These are phyloP conservation scores for Pipistrellus pipistrellus DNA, from an alignment of 2,797 vertebrate species.

Conservation along the genomic window DNA sequence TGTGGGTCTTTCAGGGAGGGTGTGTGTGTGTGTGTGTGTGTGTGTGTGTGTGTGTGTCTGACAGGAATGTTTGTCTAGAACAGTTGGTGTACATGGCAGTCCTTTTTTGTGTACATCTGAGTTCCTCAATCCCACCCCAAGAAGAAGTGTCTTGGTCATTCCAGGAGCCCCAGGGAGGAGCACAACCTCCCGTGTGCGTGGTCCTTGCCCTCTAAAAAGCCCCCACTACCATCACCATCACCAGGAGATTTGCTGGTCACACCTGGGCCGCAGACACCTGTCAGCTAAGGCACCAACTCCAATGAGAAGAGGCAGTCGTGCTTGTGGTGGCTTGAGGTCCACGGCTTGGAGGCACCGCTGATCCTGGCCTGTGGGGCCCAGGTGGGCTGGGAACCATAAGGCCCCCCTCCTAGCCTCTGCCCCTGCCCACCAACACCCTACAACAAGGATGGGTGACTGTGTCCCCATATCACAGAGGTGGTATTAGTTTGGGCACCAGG, in stretches of 20 bases:
- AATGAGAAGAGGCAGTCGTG: not conserved
- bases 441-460: not conserved
- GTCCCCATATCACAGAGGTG: not conserved
- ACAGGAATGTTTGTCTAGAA: not conserved
- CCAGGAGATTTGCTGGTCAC: not conserved
- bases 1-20: not conserved
- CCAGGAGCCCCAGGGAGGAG: not conserved
- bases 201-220: not conserved
- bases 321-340: not conserved
- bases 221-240: not conserved
- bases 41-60: not conserved
- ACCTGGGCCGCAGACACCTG: not conserved
- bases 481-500: not conserved
- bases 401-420: not conserved
- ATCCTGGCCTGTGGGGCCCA: not conserved
- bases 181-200: not conserved
- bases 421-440: not conserved
- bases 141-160: not conserved
- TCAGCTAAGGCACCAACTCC: rapidly evolving
- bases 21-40: not conserved
- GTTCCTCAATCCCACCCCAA: not conserved
- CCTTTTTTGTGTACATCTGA: not conserved
- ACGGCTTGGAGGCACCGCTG: not conserved
- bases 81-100: not conserved
- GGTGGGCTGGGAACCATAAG: not conserved